Evolutionary conservation across 2,888 invertebrate species (phyloP).

Genomic region (Standfussiana lucernea): DNA sequence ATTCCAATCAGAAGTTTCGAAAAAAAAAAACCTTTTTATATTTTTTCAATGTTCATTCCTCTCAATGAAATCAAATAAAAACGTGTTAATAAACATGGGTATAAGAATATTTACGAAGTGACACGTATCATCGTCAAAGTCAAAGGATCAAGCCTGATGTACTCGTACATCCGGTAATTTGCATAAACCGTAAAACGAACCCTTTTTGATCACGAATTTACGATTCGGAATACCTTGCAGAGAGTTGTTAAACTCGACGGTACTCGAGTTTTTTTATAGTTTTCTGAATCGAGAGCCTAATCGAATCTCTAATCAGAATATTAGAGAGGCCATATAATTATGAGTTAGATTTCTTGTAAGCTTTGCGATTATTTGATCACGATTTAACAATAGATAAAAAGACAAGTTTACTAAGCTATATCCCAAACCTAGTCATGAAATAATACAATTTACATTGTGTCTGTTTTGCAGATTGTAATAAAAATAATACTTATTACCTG

Average conservation of each 20-base stretch:
- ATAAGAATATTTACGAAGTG: not conserved
- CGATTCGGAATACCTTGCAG: constrained; percentile 20
- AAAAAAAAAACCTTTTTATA: not conserved
- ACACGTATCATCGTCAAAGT: not conserved
- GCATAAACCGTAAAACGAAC: constrained; percentile 9
- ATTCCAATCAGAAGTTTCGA: not conserved
- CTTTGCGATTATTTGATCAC: not conserved
- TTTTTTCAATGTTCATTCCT: not conserved
- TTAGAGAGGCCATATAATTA: not conserved
- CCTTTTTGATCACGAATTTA: constrained; percentile 21
- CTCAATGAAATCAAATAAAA: constrained; percentile 4
- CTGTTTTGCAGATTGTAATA: too few species aligned
- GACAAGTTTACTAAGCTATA: too few species aligned
- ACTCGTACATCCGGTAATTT: constrained; percentile 27
- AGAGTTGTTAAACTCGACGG: not conserved
- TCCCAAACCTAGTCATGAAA: too few species aligned
- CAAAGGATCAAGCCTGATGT: not conserved
- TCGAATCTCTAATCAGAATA: not conserved
- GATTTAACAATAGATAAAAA: not conserved
- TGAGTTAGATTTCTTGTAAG: not conserved
- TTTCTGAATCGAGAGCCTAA: not conserved
- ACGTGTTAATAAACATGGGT: not conserved
- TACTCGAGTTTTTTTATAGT: not conserved
- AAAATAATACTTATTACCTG: too few species aligned
- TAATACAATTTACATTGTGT: too few species aligned